These are phyloP conservation scores for Cybosia mesomella DNA, from an alignment of 2,888 invertebrate genomes.

Conservation along the genomic window DNA sequence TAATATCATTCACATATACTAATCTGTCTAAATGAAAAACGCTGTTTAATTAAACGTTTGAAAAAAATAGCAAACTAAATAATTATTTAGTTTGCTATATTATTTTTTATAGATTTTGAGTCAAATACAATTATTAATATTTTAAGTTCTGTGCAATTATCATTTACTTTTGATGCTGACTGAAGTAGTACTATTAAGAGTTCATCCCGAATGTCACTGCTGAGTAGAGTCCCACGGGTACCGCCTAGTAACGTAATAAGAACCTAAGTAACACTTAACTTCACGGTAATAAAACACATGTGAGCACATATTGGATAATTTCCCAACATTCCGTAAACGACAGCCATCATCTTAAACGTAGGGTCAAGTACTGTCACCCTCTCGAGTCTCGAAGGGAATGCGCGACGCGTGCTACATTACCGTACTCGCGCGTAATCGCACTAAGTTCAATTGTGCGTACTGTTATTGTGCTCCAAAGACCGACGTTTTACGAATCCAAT, in stretches of 20 bases:
- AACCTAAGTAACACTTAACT: neutral
- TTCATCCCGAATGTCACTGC: neutral
- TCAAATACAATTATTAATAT: too few relatives aligned
- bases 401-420: constrained; percentile 49
- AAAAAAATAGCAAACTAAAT: too few relatives aligned
- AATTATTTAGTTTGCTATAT: too few relatives aligned
- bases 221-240: constrained; percentile 1
- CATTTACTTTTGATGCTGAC: too few relatives aligned
- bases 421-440: constrained; percentile 49
- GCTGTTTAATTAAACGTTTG: too few relatives aligned
- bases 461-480: constrained; percentile 19
- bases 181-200: neutral
- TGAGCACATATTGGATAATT: constrained; percentile 16
- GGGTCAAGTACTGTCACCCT: constrained; percentile 44
- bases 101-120: too few relatives aligned
- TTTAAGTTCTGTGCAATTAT: too few relatives aligned
- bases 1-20: too few relatives aligned
- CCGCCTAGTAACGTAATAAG: neutral
- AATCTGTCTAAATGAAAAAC: too few relatives aligned
- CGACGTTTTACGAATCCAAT: constrained; percentile 18
- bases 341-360: constrained; percentile 27
- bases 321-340: constrained; percentile 19
- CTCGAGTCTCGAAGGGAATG: constrained; percentile 34
- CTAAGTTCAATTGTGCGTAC: constrained; percentile 34
- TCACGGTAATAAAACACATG: constrained; percentile 14